Evolutionary conservation across 2,888 invertebrate species (phyloP).

Genomic region (Tinea semifulvella): DNA sequence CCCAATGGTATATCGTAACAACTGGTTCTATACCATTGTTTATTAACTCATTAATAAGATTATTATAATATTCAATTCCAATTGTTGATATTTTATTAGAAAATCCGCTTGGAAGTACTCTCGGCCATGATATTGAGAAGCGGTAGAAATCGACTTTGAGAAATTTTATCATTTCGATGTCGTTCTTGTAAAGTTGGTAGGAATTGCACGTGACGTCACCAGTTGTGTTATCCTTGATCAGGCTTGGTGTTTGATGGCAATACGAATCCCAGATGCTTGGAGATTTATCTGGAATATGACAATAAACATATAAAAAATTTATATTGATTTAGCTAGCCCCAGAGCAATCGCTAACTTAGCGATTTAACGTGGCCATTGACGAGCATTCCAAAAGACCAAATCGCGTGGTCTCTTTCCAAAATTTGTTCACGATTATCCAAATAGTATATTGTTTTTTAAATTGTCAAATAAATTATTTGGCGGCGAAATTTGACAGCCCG

Average conservation of each 20-base stretch:
- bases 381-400: too few relatives aligned
- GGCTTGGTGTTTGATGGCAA: constrained; percentile 47
- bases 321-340: not conserved
- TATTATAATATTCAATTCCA: constrained; percentile 72
- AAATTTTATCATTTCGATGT: constrained; percentile 49
- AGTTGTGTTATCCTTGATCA: constrained; percentile 58
- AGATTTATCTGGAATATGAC: constrained; percentile 49
- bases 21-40: constrained; percentile 68
- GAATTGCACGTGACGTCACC: constrained; percentile 70
- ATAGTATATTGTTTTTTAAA: too few relatives aligned
- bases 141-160: constrained; percentile 61
- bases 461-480: too few relatives aligned
- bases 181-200: constrained; percentile 67
- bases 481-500: too few relatives aligned
- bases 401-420: too few relatives aligned
- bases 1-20: constrained; percentile 66
- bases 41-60: constrained; percentile 67
- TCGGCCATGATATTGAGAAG: constrained; percentile 71
- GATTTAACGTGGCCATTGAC: too few relatives aligned
- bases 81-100: constrained; percentile 59
- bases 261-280: constrained; percentile 71
- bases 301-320: too few relatives aligned
- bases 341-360: too few relatives aligned
- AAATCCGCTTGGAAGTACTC: constrained; percentile 69
- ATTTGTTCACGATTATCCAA: too few relatives aligned